Percentiles rank a stretch among this genome's conserved stretches.
phyloP scores from a whole-genome alignment of 2,113 vertebrate species.

The Galbula dea region DNA sequence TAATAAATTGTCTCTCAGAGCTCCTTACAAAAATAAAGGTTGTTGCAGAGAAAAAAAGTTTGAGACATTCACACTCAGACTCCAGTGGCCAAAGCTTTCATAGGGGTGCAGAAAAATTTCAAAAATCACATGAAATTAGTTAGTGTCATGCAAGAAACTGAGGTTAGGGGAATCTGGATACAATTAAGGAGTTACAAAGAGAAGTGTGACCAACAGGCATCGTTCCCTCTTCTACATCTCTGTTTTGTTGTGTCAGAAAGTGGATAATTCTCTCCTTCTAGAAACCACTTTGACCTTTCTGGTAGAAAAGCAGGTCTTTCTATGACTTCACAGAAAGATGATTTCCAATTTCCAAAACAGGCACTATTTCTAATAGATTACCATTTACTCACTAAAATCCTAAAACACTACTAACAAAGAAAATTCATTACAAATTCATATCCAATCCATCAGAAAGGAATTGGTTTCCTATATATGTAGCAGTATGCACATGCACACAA shows the following conservation, averaged over 20 bases:
- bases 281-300: not conserved
- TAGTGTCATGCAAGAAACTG: not conserved
- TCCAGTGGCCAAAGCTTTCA: not conserved
- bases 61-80: not conserved
- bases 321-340: not conserved
- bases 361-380: not conserved
- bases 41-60: not conserved
- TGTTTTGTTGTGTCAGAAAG: not conserved
- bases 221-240: not conserved
- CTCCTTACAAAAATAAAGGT: slow-evolving; percentile 4
- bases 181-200: not conserved
- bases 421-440: not conserved
- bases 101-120: not conserved
- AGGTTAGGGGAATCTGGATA: not conserved
- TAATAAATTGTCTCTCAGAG: not conserved
- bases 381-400: not conserved
- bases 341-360: not conserved
- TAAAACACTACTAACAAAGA: not conserved
- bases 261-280: not conserved
- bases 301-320: not conserved
- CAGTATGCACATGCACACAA: not conserved
- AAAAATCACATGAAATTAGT: not conserved
- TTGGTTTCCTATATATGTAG: not conserved
- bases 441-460: not conserved
- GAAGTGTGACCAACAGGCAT: not conserved